These are phyloP conservation scores for Zaprionus taronus DNA, from an alignment of 1,140 invertebrate species.

Conservation along the genomic window DNA sequence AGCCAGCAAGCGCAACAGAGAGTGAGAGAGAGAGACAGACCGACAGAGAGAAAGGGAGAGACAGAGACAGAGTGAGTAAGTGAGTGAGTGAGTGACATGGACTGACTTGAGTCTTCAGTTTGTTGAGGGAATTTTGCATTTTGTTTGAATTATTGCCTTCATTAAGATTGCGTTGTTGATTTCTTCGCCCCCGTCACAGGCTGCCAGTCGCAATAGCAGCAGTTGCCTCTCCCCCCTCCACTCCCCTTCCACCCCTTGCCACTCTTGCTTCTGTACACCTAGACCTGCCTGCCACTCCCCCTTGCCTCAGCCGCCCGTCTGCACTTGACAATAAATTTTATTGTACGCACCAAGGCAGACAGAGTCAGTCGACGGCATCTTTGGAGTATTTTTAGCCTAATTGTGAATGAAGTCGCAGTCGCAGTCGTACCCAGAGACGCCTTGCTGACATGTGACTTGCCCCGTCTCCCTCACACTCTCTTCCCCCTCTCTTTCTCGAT, in stretches of 20 bases:
- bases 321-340: constrained; percentile 81
- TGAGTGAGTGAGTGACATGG: constrained; percentile 46
- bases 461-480: constrained; percentile 7
- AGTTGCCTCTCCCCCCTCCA: constrained; percentile 21
- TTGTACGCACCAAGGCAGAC: constrained; percentile 51
- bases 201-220: constrained; percentile 31
- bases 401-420: constrained; percentile 67
- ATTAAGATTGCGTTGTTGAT: constrained; percentile 84
- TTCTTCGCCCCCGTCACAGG: constrained; percentile 48
- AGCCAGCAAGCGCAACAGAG: constrained; percentile 26
- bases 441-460: constrained; percentile 65
- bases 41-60: constrained; percentile 23
- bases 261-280: constrained; percentile 35
- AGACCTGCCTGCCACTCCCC: constrained; percentile 19
- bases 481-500: constrained; percentile 9
- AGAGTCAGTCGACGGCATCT: constrained; percentile 25
- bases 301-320: constrained; percentile 31
- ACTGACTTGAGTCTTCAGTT: constrained; percentile 66
- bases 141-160: constrained; percentile 84
- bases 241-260: background rate
- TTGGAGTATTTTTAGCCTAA: constrained; percentile 76
- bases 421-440: constrained; percentile 11
- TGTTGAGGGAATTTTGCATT: constrained; percentile 81
- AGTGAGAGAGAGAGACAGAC: constrained; percentile 1
- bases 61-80: constrained; percentile 35